Conservation (phyloP, 1,140 invertebrate species). For the Calliopsis andreniformis region DNA sequence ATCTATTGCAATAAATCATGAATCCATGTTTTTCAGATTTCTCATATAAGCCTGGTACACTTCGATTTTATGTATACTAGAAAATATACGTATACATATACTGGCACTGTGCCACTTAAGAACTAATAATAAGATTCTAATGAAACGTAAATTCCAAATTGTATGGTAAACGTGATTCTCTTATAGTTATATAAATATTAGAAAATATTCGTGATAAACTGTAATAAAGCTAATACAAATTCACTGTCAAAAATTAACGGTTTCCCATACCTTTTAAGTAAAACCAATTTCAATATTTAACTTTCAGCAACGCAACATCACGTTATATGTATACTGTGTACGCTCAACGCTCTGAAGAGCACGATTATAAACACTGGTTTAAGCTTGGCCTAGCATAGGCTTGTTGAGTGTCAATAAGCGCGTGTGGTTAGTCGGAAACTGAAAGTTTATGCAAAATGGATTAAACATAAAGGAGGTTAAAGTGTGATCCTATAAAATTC, state of each 20-base stretch:
- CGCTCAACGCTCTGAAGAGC: conserved; percentile 1
- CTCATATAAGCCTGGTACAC: background rate
- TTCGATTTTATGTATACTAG: background rate
- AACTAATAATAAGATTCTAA: too few relatives aligned
- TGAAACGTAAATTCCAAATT: background rate
- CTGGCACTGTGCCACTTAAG: background rate
- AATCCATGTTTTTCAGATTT: conserved; percentile 1
- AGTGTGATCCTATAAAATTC: conserved; percentile 33
- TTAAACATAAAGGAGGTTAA: conserved; percentile 50
- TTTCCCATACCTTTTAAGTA: conserved; percentile 29
- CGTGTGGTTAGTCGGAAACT: conserved; percentile 26
- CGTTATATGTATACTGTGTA: background rate
- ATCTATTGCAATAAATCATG: background rate
- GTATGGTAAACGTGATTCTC: conserved; percentile 31
- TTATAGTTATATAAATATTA: conserved; percentile 41
- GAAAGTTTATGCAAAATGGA: conserved; percentile 34
- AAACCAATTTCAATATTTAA: too few relatives aligned
- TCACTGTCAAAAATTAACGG: conserved; percentile 59
- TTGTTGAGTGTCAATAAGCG: conserved; percentile 40
- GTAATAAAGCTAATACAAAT: conserved; percentile 56
- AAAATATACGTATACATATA: background rate
- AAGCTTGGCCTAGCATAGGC: conserved; percentile 22
- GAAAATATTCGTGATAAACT: conserved; percentile 50
- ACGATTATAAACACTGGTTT: conserved; percentile 8
- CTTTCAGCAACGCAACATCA: background rate